A percentile compares a stretch with the other conserved stretches of the same genome.
phyloP scores from a whole-genome alignment of 2,113 vertebrate genomes.

The Sula dactylatra region DNA sequence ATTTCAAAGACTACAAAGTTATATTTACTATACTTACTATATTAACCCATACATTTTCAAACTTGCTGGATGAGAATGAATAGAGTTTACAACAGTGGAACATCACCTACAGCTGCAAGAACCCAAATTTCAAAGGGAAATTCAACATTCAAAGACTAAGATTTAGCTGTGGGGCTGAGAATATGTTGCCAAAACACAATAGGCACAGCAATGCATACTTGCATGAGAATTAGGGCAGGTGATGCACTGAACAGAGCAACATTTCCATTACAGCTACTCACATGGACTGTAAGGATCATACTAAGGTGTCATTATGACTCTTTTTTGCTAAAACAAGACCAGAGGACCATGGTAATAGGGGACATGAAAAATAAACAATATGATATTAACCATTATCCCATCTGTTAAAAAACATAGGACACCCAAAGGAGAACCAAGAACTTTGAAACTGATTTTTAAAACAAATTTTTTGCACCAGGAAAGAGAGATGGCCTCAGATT shows the following conservation, averaged over 20 bases:
- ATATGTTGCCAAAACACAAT: neutral
- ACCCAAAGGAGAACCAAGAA: neutral
- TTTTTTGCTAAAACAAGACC: neutral
- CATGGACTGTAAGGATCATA: neutral
- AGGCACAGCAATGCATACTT: neutral
- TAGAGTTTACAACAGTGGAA: neutral
- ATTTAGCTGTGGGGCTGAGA: neutral
- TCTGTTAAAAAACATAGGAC: neutral
- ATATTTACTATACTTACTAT: neutral
- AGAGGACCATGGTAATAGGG: neutral
- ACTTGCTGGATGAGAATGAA: neutral
- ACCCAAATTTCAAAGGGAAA: neutral
- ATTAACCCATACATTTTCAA: neutral
- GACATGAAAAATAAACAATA: neutral
- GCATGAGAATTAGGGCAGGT: neutral
- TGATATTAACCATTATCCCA: neutral
- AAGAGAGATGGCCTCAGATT: neutral
- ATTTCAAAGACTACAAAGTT: neutral
- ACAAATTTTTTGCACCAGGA: neutral
- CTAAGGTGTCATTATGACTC: neutral
- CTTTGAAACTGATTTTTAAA: neutral
- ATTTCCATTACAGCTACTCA: neutral
- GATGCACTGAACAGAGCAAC: neutral
- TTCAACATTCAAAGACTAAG: neutral
- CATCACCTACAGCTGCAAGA: neutral